Conservation (phyloP, 2,888 invertebrate genomes). For the Panzeria rudis region DNA sequence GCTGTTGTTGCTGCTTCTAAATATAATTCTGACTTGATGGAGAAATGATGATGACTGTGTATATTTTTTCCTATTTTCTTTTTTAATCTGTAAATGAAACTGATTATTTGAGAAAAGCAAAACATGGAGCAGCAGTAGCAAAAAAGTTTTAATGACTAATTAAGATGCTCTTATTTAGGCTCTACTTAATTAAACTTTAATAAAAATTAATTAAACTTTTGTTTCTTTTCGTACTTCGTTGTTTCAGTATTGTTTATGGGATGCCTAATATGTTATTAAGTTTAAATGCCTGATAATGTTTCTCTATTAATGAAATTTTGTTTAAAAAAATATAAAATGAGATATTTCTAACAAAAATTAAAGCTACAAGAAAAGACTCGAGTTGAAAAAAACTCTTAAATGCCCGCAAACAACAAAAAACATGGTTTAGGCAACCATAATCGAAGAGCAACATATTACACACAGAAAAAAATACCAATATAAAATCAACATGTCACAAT, state of each 20-base stretch:
- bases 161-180: slow-evolving; percentile 60
- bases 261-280: background rate
- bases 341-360: no score
- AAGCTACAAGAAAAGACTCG: no score
- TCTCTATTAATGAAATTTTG: background rate
- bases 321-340: no score
- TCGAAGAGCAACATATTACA: no score
- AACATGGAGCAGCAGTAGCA: slow-evolving; percentile 14
- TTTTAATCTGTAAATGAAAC: slow-evolving; percentile 40
- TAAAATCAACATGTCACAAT: no score
- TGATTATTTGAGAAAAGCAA: slow-evolving; percentile 46
- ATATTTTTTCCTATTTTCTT: background rate
- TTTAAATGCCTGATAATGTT: background rate
- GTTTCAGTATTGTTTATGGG: background rate
- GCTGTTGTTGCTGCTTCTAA: background rate
- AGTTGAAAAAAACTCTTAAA: no score
- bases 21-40: slow-evolving; percentile 12
- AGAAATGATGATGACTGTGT: slow-evolving; percentile 48
- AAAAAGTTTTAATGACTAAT: slow-evolving; percentile 71
- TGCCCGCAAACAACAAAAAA: no score
- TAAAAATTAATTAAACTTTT: slow-evolving; percentile 70
- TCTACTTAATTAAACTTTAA: slow-evolving; percentile 67
- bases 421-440: no score
- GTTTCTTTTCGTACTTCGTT: background rate
- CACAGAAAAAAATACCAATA: no score